A percentile compares a stretch with the other conserved stretches of the same genome.
phyloP scores from a whole-genome alignment of 2,113 vertebrate species.

The Syngnathus typhle region DNA sequence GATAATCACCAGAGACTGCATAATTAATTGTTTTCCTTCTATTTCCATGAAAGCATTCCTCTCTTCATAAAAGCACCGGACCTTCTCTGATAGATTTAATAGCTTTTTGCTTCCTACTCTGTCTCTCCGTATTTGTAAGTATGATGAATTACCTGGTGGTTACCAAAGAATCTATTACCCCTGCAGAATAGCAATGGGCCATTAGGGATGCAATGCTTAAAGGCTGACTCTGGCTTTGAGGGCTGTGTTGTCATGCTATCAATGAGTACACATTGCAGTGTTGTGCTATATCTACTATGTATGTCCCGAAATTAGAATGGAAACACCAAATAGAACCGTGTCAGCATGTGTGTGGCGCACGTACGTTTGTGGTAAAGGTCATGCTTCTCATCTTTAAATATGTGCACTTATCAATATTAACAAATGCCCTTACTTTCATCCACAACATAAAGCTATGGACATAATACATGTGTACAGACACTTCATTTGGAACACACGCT shows the following conservation, averaged over 20 bases:
- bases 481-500: constrained; percentile 4
- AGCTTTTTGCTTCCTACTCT: constrained; percentile 43
- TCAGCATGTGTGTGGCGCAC: too few relatives aligned
- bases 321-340: neutral
- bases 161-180: constrained; percentile 48
- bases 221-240: constrained; percentile 12
- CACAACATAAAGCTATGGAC: constrained; percentile 57
- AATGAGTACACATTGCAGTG: neutral
- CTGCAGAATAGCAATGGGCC: constrained; percentile 49
- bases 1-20: constrained; percentile 31
- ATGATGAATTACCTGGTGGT: constrained; percentile 57
- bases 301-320: neutral
- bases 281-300: neutral
- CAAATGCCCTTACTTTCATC: constrained; percentile 67
- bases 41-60: constrained; percentile 36
- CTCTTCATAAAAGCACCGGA: constrained; percentile 22
- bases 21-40: constrained; percentile 44
- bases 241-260: neutral
- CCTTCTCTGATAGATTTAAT: constrained; percentile 43
- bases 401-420: constrained; percentile 70
- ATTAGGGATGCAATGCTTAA: constrained; percentile 37
- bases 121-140: constrained; percentile 53
- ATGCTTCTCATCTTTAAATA: constrained; percentile 59
- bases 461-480: constrained; percentile 30
- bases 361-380: constrained; percentile 52